phyloP scores from a whole-genome alignment of 37 sponge, comb jelly and placozoan genomes.

The Diacarnus erythraeanus region DNA sequence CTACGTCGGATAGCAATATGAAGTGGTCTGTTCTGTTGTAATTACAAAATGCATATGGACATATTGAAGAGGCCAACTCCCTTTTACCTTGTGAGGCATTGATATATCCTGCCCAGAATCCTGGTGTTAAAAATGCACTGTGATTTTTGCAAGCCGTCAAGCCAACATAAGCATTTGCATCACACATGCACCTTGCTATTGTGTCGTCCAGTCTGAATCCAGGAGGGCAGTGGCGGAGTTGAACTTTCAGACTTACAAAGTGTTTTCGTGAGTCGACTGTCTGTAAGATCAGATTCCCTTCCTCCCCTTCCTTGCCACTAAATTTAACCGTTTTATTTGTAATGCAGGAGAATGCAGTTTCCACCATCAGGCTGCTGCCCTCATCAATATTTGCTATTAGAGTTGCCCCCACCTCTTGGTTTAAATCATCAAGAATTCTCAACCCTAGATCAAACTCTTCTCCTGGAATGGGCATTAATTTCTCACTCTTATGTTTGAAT shows the following conservation, averaged over 20 bases:
- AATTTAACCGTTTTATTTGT: background rate
- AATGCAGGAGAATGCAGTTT: background rate
- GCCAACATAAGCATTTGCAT: background rate
- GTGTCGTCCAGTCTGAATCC: slow-evolving; percentile 17
- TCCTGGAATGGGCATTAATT: background rate
- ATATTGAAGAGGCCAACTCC: slow-evolving; percentile 22
- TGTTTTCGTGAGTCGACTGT: background rate
- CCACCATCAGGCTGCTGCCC: background rate
- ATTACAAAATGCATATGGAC: slow-evolving; percentile 12
- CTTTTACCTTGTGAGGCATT: background rate
- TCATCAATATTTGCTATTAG: background rate
- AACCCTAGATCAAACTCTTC: slow-evolving; percentile 4
- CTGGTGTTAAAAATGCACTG: slow-evolving; percentile 1
- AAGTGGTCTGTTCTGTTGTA: background rate
- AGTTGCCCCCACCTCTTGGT: background rate
- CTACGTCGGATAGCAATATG: background rate
- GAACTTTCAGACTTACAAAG: background rate
- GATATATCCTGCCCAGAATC: slow-evolving; percentile 41
- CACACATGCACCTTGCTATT: background rate
- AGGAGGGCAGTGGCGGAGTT: slow-evolving; percentile 34
- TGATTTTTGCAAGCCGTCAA: background rate
- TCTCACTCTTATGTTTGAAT: background rate
- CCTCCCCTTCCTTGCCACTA: background rate
- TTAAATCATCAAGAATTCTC: background rate
- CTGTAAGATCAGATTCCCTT: background rate